Conservation (phyloP, 2,888 invertebrate species). For the Gari tellinella region DNA sequence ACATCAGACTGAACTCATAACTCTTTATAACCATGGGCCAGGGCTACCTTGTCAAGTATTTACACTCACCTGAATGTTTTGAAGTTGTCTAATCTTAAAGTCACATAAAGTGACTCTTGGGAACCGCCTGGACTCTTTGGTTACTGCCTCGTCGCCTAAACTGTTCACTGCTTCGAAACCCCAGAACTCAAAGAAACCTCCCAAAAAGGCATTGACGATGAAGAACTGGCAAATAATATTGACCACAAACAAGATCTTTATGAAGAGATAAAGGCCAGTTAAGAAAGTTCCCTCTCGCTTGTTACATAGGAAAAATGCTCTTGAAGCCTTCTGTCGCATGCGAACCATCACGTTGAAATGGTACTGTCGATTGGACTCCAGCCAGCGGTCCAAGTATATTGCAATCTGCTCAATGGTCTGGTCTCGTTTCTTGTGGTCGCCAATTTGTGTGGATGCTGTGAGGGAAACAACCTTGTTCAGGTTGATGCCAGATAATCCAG, state of each 20-base stretch:
- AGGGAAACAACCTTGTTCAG: constrained; percentile 76
- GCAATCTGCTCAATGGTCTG: constrained; percentile 75
- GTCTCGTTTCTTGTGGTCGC: constrained; percentile 69
- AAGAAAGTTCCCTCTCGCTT: constrained; percentile 78
- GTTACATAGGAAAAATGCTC: constrained; percentile 74
- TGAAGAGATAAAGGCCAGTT: constrained; percentile 77
- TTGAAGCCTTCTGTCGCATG: constrained; percentile 71
- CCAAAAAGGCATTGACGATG: constrained; percentile 78
- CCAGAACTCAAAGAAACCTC: constrained; percentile 76
- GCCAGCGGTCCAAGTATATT: constrained; percentile 76
- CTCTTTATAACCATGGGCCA: too few species aligned
- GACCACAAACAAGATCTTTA: constrained; percentile 73
- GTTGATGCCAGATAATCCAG: constrained; percentile 77
- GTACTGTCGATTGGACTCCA: constrained; percentile 76
- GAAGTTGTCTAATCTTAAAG: constrained; percentile 78
- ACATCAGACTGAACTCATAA: too few species aligned
- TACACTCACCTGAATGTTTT: constrained; percentile 67
- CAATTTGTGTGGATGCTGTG: constrained; percentile 73
- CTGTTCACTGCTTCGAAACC: constrained; percentile 74
- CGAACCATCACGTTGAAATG: constrained; percentile 74
- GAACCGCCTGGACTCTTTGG: constrained; percentile 75
- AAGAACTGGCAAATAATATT: constrained; percentile 79
- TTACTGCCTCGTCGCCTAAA: constrained; percentile 66
- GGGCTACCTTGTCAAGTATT: too few species aligned
- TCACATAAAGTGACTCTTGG: constrained; percentile 78